These are phyloP conservation scores for Erebia aethiops DNA, from an alignment of 2,888 invertebrate species.

Conservation along the genomic window DNA sequence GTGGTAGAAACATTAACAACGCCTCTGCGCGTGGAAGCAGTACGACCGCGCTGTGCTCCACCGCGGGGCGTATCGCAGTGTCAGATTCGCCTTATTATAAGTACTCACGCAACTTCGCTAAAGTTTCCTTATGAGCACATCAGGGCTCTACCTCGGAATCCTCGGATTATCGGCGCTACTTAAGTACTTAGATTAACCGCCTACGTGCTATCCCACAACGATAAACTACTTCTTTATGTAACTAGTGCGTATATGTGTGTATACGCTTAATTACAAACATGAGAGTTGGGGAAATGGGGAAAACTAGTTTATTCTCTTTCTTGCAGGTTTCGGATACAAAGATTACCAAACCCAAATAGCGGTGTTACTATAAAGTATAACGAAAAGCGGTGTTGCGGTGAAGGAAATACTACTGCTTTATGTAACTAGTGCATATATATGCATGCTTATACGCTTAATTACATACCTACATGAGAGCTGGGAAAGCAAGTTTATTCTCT, in stretches of 20 bases:
- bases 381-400: too few species aligned
- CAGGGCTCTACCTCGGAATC: constrained; percentile 17
- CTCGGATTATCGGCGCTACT: constrained; percentile 21
- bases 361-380: too few species aligned
- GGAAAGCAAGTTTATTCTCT: background rate
- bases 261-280: background rate
- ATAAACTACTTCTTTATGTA: constrained; percentile 9
- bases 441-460: background rate
- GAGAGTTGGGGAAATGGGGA: background rate
- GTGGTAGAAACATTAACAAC: too few species aligned
- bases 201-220: constrained; percentile 13
- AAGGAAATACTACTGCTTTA: background rate
- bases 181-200: constrained; percentile 8
- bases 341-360: background rate
- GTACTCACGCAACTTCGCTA: background rate
- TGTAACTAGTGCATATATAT: background rate
- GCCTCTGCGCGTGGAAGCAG: too few species aligned
- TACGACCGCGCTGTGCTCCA: too few species aligned
- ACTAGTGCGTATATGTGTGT: background rate
- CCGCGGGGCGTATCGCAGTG: too few species aligned
- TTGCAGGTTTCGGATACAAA: background rate
- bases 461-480: background rate
- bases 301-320: background rate
- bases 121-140: constrained; percentile 15
- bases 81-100: background rate